Conservation (phyloP, 2,797 vertebrate species). For the Bufotes viridis region DNA sequence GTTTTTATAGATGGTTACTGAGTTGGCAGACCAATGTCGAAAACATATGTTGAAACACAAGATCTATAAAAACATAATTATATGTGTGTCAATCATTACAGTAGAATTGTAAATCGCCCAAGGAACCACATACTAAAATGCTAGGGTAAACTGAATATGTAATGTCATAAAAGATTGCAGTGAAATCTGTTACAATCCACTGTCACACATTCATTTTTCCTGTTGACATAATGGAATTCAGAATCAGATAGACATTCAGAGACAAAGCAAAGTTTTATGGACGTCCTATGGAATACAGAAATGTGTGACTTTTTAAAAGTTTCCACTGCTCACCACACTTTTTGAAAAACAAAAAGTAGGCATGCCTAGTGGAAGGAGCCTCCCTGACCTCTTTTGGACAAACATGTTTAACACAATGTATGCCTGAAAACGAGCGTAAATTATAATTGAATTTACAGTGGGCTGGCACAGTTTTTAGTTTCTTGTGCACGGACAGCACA, state of each 20-base stretch:
- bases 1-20: constrained; percentile 17
- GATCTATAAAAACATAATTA: constrained; percentile 38
- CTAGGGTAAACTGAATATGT: not conserved
- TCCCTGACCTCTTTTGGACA: too few species aligned
- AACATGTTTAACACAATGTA: too few species aligned
- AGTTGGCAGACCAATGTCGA: constrained; percentile 28
- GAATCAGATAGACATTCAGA: not conserved
- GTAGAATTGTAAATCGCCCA: not conserved
- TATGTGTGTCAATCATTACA: constrained; percentile 4
- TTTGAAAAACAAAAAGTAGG: too few species aligned
- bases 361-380: too few species aligned
- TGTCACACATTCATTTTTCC: not conserved
- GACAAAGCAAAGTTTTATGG: not conserved
- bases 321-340: too few species aligned
- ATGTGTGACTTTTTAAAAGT: too few species aligned
- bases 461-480: too few species aligned
- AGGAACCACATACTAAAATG: not conserved
- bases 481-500: too few species aligned
- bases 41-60: constrained; percentile 32
- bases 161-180: not conserved
- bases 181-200: not conserved
- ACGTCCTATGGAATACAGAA: not conserved
- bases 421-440: too few species aligned
- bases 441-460: too few species aligned
- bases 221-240: not conserved